Evolutionary conservation across 2,797 vertebrate species (phyloP), one percentile per base, ranked within the genome.

Genomic region (Clarias pachynema): DNA sequence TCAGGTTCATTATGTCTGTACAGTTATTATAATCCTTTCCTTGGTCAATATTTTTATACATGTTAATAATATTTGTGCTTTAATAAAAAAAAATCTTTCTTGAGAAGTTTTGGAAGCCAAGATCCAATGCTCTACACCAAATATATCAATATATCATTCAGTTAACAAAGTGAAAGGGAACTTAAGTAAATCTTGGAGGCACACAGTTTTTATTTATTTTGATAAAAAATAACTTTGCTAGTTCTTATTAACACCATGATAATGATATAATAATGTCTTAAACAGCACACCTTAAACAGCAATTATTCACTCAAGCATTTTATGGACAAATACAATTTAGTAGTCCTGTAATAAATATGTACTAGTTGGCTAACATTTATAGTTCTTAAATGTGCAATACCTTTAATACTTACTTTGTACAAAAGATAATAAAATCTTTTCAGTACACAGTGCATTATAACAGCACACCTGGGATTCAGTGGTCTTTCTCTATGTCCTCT

Each of bases 341-440:
- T 81, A 70, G 70, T 59, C 78, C 24, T 69, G 44, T 81, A 87
- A 84, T 87, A 81, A 81, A 87, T 87, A 87, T 37, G 1, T 73
- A 57, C 57, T 57, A 79, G 31, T 81, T 57, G 69, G 8, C 24
- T 34, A 75, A 69, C n/a, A 81, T 40, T 69, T 81, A 82, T 70
- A 70, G 20, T n/a, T 44, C 59, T 79, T 31, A 68, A 73, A 20
- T 81, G 78, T 87, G 82, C 86, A 81, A 87, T 82, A 66, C 4
- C 68, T 83, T 69, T 65, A 59, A 79, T 60, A 79, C 66, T 74
- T 83, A 56, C 59, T 82, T 85, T 81, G 84, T 84, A 84, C 87
- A 86, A 90, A 88, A 84, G 68, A 77, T 86, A 87, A 89, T 84
- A 79, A 53, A 79, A 82, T 22, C 40, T 87, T 40, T 84, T 34